phyloP scores from a whole-genome alignment of 1,140 invertebrate species.

The Neodiprion lecontei region DNA sequence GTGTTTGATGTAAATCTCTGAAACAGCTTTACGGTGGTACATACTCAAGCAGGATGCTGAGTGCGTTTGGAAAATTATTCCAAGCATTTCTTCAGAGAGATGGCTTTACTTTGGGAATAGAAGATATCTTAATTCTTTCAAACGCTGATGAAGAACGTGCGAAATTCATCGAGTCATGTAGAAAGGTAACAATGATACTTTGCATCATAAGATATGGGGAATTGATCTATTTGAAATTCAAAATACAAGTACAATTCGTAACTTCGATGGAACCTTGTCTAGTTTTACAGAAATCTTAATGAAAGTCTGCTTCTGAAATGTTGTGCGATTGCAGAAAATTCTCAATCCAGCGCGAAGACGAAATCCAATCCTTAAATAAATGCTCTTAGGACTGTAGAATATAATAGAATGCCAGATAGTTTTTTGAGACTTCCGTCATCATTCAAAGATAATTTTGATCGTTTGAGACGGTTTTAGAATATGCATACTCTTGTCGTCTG shows the following conservation, averaged over 20 bases:
- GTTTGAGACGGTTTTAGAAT: too few species aligned
- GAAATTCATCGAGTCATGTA: constrained; percentile 73
- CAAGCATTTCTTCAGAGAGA: constrained; percentile 87
- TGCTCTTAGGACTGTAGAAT: too few species aligned
- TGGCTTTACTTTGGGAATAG: constrained; percentile 94
- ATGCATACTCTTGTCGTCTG: too few species aligned
- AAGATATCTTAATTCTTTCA: constrained; percentile 87
- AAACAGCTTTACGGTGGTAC: constrained; percentile 87
- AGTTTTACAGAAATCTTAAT: neutral
- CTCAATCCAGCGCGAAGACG: too few species aligned
- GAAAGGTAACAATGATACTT: constrained; percentile 53
- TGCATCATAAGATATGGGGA: neutral
- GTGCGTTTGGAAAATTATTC: constrained; percentile 91
- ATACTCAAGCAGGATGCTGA: constrained; percentile 82
- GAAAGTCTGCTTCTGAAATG: neutral
- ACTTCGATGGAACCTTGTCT: too few species aligned
- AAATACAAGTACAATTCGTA: too few species aligned
- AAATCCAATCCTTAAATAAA: too few species aligned
- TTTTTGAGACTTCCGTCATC: too few species aligned
- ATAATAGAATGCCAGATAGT: too few species aligned
- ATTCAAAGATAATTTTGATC: too few species aligned
- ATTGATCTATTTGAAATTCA: neutral
- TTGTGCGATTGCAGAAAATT: too few species aligned
- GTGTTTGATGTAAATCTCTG: constrained; percentile 19
- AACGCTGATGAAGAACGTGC: constrained; percentile 76